Evolutionary conservation across 2,113 vertebrate species (phyloP).

Genomic region (Ceyx cyanopectus): DNA sequence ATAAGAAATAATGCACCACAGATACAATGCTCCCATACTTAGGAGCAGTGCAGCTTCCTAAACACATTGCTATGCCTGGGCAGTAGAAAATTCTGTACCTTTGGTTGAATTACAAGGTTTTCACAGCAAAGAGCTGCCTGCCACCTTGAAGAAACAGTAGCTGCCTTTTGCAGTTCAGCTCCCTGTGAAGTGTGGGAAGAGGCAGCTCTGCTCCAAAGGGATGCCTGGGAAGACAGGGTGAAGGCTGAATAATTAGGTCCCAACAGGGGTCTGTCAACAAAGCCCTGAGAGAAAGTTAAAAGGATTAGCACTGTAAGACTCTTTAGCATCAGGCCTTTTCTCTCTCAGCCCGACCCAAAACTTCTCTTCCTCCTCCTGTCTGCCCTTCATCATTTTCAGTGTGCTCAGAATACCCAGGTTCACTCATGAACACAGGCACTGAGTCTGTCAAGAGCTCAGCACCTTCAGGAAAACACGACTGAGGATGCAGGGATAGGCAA

Average conservation of each 20-base stretch:
- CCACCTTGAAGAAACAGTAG: slow-evolving; percentile 13
- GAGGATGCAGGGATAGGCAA: neutral
- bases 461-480: neutral
- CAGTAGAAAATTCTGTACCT: neutral
- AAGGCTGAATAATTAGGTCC: slow-evolving; percentile 10
- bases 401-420: neutral
- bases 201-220: neutral
- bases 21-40: slow-evolving; percentile 13
- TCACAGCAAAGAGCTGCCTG: neutral
- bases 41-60: slow-evolving; percentile 1
- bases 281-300: slow-evolving; percentile 28
- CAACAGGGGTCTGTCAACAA: neutral
- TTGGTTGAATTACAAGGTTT: slow-evolving; percentile 16
- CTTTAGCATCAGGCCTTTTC: neutral
- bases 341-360: neutral
- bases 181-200: neutral
- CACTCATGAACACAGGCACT: neutral
- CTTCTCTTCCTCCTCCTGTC: neutral
- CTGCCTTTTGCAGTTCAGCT: neutral
- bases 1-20: slow-evolving; percentile 52
- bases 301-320: slow-evolving; percentile 33
- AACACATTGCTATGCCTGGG: neutral
- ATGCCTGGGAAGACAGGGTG: neutral
- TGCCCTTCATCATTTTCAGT: neutral
- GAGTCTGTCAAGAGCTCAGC: neutral